Base-by-base conservation (phyloP, 1,140 invertebrate species). In the Achatina immaculata region DNA sequence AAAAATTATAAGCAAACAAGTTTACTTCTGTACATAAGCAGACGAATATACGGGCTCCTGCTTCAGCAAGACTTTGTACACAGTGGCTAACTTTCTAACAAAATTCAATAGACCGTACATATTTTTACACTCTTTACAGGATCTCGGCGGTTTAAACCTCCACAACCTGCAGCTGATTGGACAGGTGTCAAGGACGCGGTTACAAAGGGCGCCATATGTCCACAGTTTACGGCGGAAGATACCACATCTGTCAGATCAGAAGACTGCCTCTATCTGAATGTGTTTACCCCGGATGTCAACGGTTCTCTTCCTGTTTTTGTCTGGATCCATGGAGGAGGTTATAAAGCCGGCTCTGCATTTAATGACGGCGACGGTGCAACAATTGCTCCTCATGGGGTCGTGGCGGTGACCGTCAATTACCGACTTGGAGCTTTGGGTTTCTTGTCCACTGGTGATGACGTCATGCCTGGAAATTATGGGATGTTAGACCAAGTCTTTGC, bases 261-360 rank as follows among this genome's bases (percentile, higher is more conserved):
- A 68, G 76, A 78, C 31, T 78, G 76, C 48, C 65, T 78, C 43
- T 68, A 45, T 40, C 76, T 78, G 42, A 78, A 68, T 45, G 76
- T 78, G 9, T 78, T 68, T 48, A 43, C 62, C 24, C 76, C 76
- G 24, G 62, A 78, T 68, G 34, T 78, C 1, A 69, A 78, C 43
- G 19, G 34, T 6, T 45, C 62, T 1, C 42, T 66, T 45, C 65
- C 76, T 11, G 76, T 78, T 21, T 34, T 78, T 3, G 65, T 78
- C 16, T 78, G 76, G 76, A 78, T 78, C 16, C 76, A 78, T 28
- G 76, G 76, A 11, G 76, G 76, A 14, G 36, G 51, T 31, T 74
- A 11, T 9, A 51, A 36, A 1, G 51, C 43, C 24, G 72, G 72
- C 16, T 45, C 72, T 3, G 97, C 42, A 4, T 96, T 48, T 95